phyloP scores from a whole-genome alignment of 2,888 invertebrate genomes.

The Melinopterus prodromus region DNA sequence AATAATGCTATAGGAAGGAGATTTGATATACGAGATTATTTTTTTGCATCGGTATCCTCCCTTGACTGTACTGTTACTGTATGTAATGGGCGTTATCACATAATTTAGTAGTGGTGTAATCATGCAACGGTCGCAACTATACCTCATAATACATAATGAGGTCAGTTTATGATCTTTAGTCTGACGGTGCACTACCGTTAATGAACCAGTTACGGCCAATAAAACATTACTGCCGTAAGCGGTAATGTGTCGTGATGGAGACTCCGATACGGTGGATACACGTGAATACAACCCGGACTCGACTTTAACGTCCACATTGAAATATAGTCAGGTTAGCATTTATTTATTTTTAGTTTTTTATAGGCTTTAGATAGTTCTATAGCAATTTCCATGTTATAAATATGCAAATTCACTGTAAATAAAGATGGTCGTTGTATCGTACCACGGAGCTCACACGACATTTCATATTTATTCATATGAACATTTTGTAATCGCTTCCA shows the following conservation, averaged over 20 bases:
- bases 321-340: background rate
- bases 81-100: background rate
- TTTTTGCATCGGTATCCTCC: background rate
- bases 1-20: too few species aligned
- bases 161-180: conserved; percentile 23
- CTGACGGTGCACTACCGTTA: conserved; percentile 6
- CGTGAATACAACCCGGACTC: background rate
- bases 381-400: too few species aligned
- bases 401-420: too few species aligned
- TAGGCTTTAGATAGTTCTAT: too few species aligned
- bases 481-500: too few species aligned
- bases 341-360: background rate
- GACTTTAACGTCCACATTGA: background rate
- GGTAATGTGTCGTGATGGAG: background rate
- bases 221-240: background rate
- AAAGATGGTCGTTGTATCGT: too few species aligned
- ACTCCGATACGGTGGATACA: background rate
- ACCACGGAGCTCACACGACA: too few species aligned
- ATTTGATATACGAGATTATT: background rate
- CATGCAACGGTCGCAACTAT: background rate
- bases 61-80: background rate
- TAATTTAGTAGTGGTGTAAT: background rate
- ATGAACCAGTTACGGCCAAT: conserved; percentile 4
- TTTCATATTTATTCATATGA: too few species aligned
- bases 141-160: conserved; percentile 9